Evolutionary conservation across 1,140 invertebrate species (phyloP).

Genomic region (Euschistus heros): DNA sequence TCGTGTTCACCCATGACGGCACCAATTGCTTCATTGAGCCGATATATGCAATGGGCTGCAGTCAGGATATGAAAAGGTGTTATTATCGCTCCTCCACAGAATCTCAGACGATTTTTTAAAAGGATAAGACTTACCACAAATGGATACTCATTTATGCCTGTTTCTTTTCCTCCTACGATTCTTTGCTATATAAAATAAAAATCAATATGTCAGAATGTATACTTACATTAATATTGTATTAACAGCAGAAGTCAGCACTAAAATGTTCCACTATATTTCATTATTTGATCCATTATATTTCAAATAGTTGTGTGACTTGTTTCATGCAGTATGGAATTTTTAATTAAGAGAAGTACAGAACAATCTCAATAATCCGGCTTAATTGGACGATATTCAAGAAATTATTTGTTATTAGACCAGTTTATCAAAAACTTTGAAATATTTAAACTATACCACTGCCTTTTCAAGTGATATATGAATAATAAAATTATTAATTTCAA

Average conservation of each 20-base stretch:
- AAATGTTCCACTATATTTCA: neutral
- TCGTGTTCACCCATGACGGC: constrained; percentile 48
- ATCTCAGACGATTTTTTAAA: constrained; percentile 60
- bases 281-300: neutral
- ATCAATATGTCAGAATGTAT: neutral
- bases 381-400: too few relatives aligned
- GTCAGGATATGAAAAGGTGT: constrained; percentile 27
- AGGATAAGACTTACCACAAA: constrained; percentile 70
- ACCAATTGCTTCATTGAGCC: constrained; percentile 29
- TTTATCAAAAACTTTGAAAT: too few relatives aligned
- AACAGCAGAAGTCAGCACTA: neutral
- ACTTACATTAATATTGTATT: neutral
- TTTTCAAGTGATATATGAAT: too few relatives aligned
- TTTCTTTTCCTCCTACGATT: constrained; percentile 61
- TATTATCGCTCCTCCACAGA: constrained; percentile 30
- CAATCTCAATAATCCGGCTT: too few relatives aligned
- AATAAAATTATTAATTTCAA: too few relatives aligned
- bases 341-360: too few relatives aligned
- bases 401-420: too few relatives aligned
- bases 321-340: too few relatives aligned
- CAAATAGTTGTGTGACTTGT: too few relatives aligned
- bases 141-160: constrained; percentile 57
- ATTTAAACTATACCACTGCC: too few relatives aligned
- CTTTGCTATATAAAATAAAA: neutral
- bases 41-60: constrained; percentile 26